Conservation (phyloP, 2,113 vertebrate species). For the Rostratula benghalensis region DNA sequence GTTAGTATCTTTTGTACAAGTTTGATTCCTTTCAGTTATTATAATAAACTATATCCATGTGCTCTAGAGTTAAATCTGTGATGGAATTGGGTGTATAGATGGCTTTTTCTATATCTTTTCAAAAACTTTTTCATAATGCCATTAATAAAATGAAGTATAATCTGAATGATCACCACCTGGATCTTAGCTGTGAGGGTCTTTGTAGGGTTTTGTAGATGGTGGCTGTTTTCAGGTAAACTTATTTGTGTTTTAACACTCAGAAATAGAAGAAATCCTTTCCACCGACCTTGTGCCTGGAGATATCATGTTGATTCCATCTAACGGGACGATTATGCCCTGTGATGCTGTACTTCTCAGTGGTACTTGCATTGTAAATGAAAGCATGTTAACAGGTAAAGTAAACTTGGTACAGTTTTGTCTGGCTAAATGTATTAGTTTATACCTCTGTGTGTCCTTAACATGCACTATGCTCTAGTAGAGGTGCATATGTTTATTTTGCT, state of each 20-base stretch:
- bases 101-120: neutral
- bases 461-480: neutral
- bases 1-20: neutral
- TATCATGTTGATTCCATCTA: constrained; percentile 90
- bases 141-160: neutral
- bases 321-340: constrained; percentile 96
- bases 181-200: neutral
- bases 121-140: neutral
- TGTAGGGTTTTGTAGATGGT: neutral
- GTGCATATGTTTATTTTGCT: neutral
- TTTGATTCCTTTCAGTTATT: neutral
- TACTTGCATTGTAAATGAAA: constrained; percentile 98
- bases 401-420: neutral
- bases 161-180: neutral
- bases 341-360: constrained; percentile 93
- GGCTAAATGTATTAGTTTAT: neutral
- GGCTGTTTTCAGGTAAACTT: constrained; percentile 5
- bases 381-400: constrained; percentile 94
- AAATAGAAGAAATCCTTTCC: constrained; percentile 91
- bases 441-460: neutral
- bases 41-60: neutral
- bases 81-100: neutral
- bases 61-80: neutral
- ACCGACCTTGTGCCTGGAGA: constrained; percentile 96
- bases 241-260: constrained; percentile 68